These are phyloP conservation scores for Poeciliopsis prolifica DNA, from an alignment of 2,113 vertebrate species.

Conservation along the genomic window DNA sequence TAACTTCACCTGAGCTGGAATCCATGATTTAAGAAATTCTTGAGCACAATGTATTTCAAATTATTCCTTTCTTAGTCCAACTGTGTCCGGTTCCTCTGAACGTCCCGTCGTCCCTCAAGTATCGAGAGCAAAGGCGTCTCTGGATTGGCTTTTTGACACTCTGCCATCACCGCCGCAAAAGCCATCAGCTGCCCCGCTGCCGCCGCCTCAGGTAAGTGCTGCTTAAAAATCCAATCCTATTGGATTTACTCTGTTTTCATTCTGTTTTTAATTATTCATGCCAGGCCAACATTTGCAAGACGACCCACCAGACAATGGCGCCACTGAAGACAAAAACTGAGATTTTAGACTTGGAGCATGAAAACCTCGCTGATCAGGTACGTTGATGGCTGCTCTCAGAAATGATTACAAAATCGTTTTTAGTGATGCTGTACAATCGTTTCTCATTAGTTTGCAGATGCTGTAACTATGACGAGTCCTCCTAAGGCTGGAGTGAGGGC, in stretches of 20 bases:
- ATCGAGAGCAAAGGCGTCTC: slow-evolving; percentile 37
- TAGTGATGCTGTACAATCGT: neutral
- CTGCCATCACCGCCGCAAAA: slow-evolving; percentile 16
- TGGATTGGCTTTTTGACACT: slow-evolving; percentile 57
- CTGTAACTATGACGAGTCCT: slow-evolving; percentile 72
- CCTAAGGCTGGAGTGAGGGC: slow-evolving; percentile 41
- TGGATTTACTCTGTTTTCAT: neutral
- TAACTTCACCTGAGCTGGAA: too few species aligned
- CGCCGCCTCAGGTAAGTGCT: slow-evolving; percentile 19
- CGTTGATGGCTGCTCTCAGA: neutral
- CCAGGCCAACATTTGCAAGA: slow-evolving; percentile 42
- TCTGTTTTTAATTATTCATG: neutral
- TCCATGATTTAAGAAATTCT: neutral
- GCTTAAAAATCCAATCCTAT: neutral
- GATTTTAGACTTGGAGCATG: slow-evolving; percentile 69
- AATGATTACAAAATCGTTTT: neutral
- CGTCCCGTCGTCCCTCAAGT: neutral
- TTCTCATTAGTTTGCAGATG: slow-evolving; percentile 81
- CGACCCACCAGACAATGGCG: neutral
- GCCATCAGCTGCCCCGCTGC: neutral
- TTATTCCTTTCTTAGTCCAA: neutral
- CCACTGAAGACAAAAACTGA: slow-evolving; percentile 34
- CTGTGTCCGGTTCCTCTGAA: neutral
- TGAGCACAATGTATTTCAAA: neutral
- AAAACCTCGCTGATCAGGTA: slow-evolving; percentile 77